phyloP scores from a whole-genome alignment of 2,113 vertebrate genomes.

The Corvus hawaiiensis region DNA sequence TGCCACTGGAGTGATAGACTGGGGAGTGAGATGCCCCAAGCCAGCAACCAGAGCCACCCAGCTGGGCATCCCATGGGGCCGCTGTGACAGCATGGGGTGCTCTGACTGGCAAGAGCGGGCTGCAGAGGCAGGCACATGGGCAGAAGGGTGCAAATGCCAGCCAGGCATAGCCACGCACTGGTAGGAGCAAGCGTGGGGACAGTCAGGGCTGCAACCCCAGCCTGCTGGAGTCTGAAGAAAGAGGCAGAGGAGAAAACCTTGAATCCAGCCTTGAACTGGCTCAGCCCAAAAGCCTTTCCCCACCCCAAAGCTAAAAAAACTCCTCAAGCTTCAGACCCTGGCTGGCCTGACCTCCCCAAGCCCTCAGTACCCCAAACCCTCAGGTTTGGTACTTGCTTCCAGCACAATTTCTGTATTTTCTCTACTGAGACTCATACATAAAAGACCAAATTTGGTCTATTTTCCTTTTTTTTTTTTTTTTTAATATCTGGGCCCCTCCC shows the following conservation, averaged over 20 bases:
- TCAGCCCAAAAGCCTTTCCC: neutral
- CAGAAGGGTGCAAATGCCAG: neutral
- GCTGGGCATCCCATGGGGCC: accelerated
- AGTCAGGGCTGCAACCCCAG: neutral
- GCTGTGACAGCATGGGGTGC: accelerated
- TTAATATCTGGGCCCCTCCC: neutral
- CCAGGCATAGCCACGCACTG: neutral
- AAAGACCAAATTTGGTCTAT: neutral
- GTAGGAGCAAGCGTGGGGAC: neutral
- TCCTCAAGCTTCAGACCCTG: neutral
- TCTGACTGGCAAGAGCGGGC: neutral
- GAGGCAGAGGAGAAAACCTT: neutral
- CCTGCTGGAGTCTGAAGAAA: neutral
- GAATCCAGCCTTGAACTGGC: neutral
- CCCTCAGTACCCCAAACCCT: neutral
- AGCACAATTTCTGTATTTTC: neutral
- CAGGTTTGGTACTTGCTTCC: neutral
- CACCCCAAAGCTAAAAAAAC: neutral
- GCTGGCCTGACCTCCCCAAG: neutral
- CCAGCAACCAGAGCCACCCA: neutral
- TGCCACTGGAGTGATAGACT: neutral
- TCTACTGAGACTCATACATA: neutral
- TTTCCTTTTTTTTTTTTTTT: neutral
- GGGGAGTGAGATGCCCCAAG: neutral
- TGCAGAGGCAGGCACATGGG: accelerated